Percentiles rank a stretch among this genome's conserved stretches.
Evolutionary conservation across 2,113 vertebrate genomes (phyloP).

Genomic region (Eulacestoma nigropectus): DNA sequence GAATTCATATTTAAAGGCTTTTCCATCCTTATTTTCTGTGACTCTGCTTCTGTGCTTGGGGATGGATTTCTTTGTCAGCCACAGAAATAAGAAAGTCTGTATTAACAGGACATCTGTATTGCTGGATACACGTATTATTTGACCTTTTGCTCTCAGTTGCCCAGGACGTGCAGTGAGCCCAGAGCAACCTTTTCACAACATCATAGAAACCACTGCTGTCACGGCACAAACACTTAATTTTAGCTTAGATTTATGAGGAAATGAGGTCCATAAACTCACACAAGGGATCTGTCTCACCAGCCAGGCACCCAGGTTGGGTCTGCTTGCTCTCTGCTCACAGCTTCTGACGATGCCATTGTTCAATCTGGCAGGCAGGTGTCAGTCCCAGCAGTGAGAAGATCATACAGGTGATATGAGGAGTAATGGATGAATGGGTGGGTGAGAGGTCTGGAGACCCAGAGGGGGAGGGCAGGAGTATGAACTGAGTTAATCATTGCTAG

Average conservation of each 20-base stretch:
- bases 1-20: neutral
- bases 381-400: neutral
- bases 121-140: neutral
- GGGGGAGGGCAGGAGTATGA: neutral
- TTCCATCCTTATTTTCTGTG: neutral
- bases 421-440: neutral
- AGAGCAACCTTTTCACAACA: neutral
- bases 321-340: neutral
- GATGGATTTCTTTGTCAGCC: neutral
- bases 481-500: neutral
- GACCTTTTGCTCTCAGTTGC: neutral
- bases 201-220: neutral
- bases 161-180: neutral
- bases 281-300: neutral
- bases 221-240: neutral
- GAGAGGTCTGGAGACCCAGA: neutral
- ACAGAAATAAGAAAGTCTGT: neutral
- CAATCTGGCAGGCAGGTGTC: neutral
- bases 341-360: neutral
- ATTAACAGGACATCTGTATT: neutral
- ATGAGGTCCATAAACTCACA: neutral
- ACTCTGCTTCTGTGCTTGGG: neutral
- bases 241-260: neutral
- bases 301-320: neutral
- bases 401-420: neutral